These are phyloP conservation scores for Zaprionus gabonicus DNA, from an alignment of 1,140 invertebrate genomes.

Conservation along the genomic window DNA sequence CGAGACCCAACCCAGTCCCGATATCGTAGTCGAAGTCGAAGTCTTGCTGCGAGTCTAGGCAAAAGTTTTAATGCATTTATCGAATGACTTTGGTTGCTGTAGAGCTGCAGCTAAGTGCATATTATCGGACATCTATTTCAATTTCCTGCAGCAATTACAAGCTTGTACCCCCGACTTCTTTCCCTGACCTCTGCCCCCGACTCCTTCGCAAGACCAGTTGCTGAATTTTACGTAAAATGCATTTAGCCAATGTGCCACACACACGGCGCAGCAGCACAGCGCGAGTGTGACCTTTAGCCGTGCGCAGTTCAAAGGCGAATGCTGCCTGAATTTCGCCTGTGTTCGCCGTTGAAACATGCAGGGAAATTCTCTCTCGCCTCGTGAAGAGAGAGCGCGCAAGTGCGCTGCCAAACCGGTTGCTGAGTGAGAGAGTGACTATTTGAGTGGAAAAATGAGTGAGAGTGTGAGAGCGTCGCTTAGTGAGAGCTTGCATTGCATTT, in stretches of 20 bases:
- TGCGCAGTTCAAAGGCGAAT: constrained; percentile 52
- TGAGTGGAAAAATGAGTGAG: constrained; percentile 22
- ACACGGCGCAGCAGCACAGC: constrained; percentile 2
- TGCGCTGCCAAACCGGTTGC: constrained; percentile 36
- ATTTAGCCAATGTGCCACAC: neutral
- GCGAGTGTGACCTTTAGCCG: constrained; percentile 40
- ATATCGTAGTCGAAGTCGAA: constrained; percentile 31
- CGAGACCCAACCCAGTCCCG: constrained; percentile 16
- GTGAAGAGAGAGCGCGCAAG: constrained; percentile 18
- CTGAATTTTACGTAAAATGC: constrained; percentile 43
- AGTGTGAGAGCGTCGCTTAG: constrained; percentile 2
- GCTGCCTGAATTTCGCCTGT: constrained; percentile 32
- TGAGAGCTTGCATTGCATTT: constrained; percentile 46
- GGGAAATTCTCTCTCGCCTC: constrained; percentile 42
- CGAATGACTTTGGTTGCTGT: constrained; percentile 62
- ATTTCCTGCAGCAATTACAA: constrained; percentile 79
- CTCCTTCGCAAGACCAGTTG: constrained; percentile 32
- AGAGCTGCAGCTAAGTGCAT: constrained; percentile 67
- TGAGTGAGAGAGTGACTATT: constrained; percentile 28
- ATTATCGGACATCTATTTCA: constrained; percentile 83
- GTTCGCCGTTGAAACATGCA: constrained; percentile 2
- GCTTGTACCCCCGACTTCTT: constrained; percentile 13
- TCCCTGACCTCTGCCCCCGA: neutral
- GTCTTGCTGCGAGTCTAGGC: constrained; percentile 44
- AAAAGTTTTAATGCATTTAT: constrained; percentile 82